These are phyloP conservation scores for Phaedon cochleariae DNA, from an alignment of 2,888 invertebrate species.

Conservation along the genomic window DNA sequence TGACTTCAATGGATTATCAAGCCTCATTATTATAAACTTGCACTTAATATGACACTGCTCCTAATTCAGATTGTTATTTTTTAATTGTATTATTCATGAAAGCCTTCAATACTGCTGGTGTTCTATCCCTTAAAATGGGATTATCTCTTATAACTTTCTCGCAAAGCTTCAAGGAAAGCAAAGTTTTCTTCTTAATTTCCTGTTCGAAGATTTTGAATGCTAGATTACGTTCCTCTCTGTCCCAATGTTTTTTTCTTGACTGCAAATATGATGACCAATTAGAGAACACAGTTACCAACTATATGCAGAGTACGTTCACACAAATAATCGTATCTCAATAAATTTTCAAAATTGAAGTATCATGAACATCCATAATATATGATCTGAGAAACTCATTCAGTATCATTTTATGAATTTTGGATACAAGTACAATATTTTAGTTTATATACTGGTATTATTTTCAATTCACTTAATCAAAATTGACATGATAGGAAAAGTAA, in stretches of 20 bases:
- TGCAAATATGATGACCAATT: neutral
- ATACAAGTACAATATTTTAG: no score
- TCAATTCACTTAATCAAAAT: neutral
- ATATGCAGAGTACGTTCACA: no score
- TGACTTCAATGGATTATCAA: no score
- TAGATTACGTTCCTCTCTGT: neutral
- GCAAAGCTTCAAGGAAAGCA: conserved; percentile 1
- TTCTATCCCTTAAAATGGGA: conserved; percentile 8
- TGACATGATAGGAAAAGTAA: neutral
- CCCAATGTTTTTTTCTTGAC: neutral
- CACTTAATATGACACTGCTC: no score
- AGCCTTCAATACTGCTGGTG: conserved; percentile 14
- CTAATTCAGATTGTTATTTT: neutral
- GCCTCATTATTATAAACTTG: no score
- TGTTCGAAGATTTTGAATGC: neutral
- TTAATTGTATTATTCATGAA: conserved; percentile 18
- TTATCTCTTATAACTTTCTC: conserved; percentile 7
- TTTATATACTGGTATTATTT: no score
- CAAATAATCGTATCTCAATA: no score
- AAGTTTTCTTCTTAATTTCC: neutral
- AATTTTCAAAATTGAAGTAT: no score
- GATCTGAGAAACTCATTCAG: no score
- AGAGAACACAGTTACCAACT: neutral
- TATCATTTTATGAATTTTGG: no score
- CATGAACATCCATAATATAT: no score